These are phyloP conservation scores for Anoplolepis gracilipes DNA, from an alignment of 1,140 invertebrate genomes.

Conservation along the genomic window DNA sequence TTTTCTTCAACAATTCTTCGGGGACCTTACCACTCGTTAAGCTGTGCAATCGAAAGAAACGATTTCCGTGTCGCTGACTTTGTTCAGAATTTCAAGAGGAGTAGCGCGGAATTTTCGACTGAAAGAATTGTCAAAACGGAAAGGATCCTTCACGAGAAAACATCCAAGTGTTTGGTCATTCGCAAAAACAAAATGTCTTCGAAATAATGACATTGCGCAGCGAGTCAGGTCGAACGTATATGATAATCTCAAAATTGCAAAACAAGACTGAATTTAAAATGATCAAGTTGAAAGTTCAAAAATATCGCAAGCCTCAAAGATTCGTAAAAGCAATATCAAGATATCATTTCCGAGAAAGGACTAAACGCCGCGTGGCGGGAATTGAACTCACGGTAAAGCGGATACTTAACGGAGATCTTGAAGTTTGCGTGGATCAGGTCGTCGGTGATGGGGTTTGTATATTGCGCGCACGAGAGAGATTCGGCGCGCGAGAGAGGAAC, in stretches of 20 bases:
- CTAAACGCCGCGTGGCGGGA: constrained; percentile 14
- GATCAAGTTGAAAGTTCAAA: not conserved
- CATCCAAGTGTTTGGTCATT: not conserved
- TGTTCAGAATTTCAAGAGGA: constrained; percentile 47
- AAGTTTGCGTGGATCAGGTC: constrained; percentile 41
- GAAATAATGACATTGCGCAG: not conserved
- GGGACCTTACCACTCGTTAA: constrained; percentile 41
- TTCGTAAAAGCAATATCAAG: not conserved
- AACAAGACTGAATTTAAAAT: not conserved
- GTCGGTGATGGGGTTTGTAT: constrained; percentile 30
- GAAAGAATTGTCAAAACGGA: constrained; percentile 14
- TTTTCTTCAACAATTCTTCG: constrained; percentile 56
- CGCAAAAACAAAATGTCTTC: not conserved
- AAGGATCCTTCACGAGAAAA: not conserved
- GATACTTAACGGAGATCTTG: constrained; percentile 49
- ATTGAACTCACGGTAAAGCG: constrained; percentile 38
- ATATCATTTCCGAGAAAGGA: not conserved
- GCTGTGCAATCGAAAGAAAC: constrained; percentile 51
- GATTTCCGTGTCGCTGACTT: constrained; percentile 43
- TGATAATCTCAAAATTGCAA: not conserved
- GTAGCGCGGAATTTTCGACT: constrained; percentile 34
- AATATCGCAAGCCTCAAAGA: not conserved
- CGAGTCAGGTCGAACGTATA: not conserved
- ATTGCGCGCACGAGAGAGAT: constrained; percentile 48
- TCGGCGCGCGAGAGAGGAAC: not conserved